These are phyloP conservation scores for Drosophila ercepeae DNA, from an alignment of 1,140 invertebrate genomes.

Conservation along the genomic window DNA sequence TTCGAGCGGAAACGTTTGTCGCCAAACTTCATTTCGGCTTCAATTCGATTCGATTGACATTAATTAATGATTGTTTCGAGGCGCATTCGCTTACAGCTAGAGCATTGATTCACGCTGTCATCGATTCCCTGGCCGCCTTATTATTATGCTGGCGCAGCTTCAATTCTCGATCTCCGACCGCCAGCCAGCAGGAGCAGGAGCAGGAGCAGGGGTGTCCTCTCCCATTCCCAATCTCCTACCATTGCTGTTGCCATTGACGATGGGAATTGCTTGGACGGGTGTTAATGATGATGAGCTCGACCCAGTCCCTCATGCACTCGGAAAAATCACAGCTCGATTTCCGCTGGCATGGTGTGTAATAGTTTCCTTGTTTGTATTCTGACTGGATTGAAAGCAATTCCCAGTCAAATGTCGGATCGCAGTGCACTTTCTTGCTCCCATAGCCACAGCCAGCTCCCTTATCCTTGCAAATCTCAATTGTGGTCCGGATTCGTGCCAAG, in stretches of 20 bases:
- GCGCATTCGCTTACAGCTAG: slow-evolving; percentile 47
- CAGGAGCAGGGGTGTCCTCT: slow-evolving; percentile 2
- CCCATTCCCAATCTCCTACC: neutral
- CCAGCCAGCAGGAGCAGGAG: slow-evolving; percentile 30
- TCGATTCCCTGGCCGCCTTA: slow-evolving; percentile 63
- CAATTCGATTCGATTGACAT: slow-evolving; percentile 79
- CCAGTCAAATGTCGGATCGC: no score
- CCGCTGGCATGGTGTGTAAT: neutral
- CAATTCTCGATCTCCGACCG: slow-evolving; percentile 51
- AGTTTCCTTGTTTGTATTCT: neutral
- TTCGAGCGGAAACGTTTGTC: slow-evolving; percentile 79
- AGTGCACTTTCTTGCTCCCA: neutral
- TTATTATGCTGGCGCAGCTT: slow-evolving; percentile 78
- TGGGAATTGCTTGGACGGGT: slow-evolving; percentile 61
- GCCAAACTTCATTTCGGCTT: slow-evolving; percentile 77
- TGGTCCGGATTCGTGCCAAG: slow-evolving; percentile 45
- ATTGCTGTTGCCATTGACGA: slow-evolving; percentile 30
- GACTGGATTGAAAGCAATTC: no score
- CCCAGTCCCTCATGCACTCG: slow-evolving; percentile 28
- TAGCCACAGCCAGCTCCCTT: neutral
- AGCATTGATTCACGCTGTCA: slow-evolving; percentile 74
- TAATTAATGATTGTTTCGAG: slow-evolving; percentile 81
- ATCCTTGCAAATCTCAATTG: slow-evolving; percentile 37
- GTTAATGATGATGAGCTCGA: slow-evolving; percentile 76
- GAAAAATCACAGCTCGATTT: neutral